phyloP scores from a whole-genome alignment of 2,113 vertebrate genomes.

The Ophthalmolycus amberensis region DNA sequence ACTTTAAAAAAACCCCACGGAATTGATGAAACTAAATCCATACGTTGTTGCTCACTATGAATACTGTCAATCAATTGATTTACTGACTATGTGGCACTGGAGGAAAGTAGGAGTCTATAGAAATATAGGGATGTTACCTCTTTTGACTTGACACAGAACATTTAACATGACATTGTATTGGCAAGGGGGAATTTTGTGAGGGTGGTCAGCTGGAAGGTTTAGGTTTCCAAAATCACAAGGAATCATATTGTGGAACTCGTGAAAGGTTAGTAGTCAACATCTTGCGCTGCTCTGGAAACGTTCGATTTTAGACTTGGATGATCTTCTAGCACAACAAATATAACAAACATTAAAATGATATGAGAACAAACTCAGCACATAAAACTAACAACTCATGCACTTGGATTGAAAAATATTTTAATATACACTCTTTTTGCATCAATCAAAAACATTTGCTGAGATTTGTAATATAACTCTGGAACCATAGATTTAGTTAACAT shows the following conservation, averaged over 20 bases:
- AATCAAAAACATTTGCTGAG: slow-evolving; percentile 55
- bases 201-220: not conserved
- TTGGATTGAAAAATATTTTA: slow-evolving; percentile 52
- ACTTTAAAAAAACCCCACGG: too few relatives aligned
- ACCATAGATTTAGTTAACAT: slow-evolving; percentile 37
- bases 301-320: not conserved
- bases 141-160: not conserved
- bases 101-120: not conserved
- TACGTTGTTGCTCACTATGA: not conserved
- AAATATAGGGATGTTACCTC: too few relatives aligned
- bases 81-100: not conserved
- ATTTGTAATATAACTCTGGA: slow-evolving; percentile 20
- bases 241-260: not conserved
- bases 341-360: not conserved
- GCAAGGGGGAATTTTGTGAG: not conserved
- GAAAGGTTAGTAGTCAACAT: not conserved
- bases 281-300: not conserved
- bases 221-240: not conserved
- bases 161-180: not conserved
- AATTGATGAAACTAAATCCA: not conserved
- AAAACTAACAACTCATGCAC: not conserved
- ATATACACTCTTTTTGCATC: slow-evolving; percentile 61
- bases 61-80: not conserved
- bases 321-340: not conserved
- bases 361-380: not conserved